phyloP scores from a whole-genome alignment of 2,113 vertebrate genomes.

The Genyomyrus donnyi region DNA sequence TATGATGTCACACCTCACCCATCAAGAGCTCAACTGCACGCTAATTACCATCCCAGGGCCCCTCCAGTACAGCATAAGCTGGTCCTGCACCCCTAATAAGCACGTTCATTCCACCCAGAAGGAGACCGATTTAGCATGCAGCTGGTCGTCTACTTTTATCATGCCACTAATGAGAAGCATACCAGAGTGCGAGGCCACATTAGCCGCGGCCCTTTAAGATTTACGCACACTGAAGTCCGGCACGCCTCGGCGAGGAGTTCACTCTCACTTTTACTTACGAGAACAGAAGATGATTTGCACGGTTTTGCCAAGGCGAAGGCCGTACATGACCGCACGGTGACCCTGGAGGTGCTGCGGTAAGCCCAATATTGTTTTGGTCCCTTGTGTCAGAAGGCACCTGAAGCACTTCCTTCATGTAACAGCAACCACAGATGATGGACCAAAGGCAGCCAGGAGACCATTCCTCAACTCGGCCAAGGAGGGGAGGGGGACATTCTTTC shows the following conservation, averaged over 20 bases:
- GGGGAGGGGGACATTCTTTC: not conserved
- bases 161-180: conserved; percentile 36
- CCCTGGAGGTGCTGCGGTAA: not conserved
- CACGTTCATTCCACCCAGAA: conserved; percentile 43
- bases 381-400: not conserved
- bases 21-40: not conserved
- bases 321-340: not conserved
- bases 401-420: not conserved
- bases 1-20: not conserved
- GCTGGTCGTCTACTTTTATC: conserved; percentile 45
- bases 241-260: not conserved
- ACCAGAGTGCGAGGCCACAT: conserved; percentile 14
- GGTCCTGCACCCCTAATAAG: conserved; percentile 22
- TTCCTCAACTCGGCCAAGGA: not conserved
- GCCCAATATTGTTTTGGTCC: not conserved
- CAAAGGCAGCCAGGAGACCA: not conserved
- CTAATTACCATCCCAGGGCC: not conserved
- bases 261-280: not conserved
- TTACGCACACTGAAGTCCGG: not conserved
- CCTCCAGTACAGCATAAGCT: not conserved
- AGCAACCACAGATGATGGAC: not conserved
- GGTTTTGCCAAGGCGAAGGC: not conserved
- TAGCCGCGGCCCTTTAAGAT: not conserved
- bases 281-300: not conserved
- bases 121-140: conserved; percentile 45